Base-by-base conservation (phyloP, 2,888 invertebrate genomes). In the Mesoligia furuncula region DNA sequence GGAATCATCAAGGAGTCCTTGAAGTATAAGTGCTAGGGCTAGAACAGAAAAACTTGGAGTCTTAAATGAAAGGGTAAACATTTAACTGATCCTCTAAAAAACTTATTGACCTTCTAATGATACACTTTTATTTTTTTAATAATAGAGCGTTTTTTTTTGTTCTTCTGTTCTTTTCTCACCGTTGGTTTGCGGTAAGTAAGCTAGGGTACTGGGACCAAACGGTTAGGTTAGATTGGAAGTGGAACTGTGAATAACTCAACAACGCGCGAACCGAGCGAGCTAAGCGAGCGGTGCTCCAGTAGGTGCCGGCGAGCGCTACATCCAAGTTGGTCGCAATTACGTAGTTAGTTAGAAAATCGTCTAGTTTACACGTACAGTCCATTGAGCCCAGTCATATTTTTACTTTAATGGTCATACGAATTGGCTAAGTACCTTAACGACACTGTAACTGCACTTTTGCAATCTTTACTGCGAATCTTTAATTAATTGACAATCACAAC, bases 401-500 rank as follows among this genome's bases (percentile, higher is more conserved):
- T 27, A 20, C 27, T 20, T 13, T 27, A 27, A 45, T 45, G 66
- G 42, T 27, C 66, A 20, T 6, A 66, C 6, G 8, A 67, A 54
- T 54, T 7, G 59, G 11, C 36, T 48, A 36, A 36, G 36, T 36
- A 39, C 17, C 4, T 24, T 48, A 48, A 66, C 27, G 45, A 48
- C 27, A 11, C 2, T 31, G 36, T 54, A 48, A 51, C 31, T 62
- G 77, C 51, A 62, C 15, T 67, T 45, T 15, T 76, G 42, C 20
- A 51, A 77, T 77, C 77, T 76, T 76, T 42, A 77, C 51, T 42
- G 51, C 11, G 15, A n/a, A 77, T 77, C 77, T 75, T 1, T 54
- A 39, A 75, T 76, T 76, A 48, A 48, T 45, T 57, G 36, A 17
- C 39, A 27, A 72, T 48, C 45, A 13, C 54, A 36, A 27, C 45